Evolutionary conservation across 2,797 vertebrate genomes (phyloP).

Genomic region (Pantherophis vulpinus): DNA sequence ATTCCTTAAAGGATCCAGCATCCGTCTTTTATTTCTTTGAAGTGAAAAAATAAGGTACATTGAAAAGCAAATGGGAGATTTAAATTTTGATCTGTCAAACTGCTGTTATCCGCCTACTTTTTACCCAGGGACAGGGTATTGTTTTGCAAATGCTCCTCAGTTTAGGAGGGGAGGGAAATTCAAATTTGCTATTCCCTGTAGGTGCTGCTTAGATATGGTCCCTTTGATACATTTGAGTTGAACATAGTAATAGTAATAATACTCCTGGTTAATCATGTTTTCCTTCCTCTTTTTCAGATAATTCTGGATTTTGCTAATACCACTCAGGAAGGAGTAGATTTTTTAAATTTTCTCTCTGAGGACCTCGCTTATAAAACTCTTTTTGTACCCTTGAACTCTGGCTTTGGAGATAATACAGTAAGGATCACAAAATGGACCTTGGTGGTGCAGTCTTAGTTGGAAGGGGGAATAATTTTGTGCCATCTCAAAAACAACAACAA

Average conservation of each 20-base stretch:
- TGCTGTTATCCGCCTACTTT: too few species aligned
- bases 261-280: background rate
- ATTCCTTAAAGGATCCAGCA: background rate
- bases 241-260: background rate
- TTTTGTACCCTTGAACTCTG: conserved; percentile 87
- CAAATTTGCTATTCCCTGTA: background rate
- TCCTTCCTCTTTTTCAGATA: conserved; percentile 68
- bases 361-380: conserved; percentile 80
- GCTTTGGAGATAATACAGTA: conserved; percentile 85
- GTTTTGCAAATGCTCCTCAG: background rate
- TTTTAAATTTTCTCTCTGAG: conserved; percentile 81
- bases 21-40: background rate
- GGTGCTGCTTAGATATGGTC: background rate
- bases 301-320: conserved; percentile 80
- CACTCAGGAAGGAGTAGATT: conserved; percentile 75
- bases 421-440: background rate
- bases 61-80: background rate
- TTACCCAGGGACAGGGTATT: background rate
- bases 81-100: background rate
- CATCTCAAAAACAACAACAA: background rate
- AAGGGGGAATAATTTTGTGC: background rate
- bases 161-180: background rate
- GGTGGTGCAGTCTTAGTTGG: background rate
- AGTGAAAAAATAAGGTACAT: background rate
- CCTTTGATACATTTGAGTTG: background rate